These are phyloP conservation scores for Choloepus didactylus DNA, from an alignment of 2,797 vertebrate genomes.

Conservation along the genomic window DNA sequence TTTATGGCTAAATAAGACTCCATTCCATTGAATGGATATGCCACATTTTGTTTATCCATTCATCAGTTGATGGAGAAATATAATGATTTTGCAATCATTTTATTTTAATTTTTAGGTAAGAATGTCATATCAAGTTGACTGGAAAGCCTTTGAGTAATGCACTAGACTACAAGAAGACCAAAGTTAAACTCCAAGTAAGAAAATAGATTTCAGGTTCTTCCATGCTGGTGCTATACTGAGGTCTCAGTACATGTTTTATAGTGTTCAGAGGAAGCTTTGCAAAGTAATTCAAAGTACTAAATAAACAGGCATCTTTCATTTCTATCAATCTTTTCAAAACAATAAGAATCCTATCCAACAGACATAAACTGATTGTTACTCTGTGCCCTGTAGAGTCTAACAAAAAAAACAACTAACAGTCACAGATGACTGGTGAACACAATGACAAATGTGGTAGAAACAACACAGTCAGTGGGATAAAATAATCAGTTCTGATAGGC, in stretches of 20 bases:
- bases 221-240: neutral
- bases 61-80: neutral
- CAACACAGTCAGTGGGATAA: neutral
- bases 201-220: conserved; percentile 35
- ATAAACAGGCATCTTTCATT: neutral
- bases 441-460: neutral
- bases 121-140: conserved; percentile 37
- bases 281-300: conserved; percentile 43
- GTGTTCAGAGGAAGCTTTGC: conserved; percentile 1
- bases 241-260: neutral
- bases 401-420: neutral
- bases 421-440: neutral
- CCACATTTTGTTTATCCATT: neutral
- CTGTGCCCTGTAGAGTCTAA: neutral
- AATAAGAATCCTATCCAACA: neutral
- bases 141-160: conserved; percentile 2
- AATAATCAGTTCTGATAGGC: neutral
- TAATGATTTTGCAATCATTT: conserved; percentile 31
- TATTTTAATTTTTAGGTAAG: conserved; percentile 42
- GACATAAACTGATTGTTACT: neutral
- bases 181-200: conserved; percentile 31
- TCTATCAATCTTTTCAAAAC: conserved; percentile 36
- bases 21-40: neutral
- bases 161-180: conserved; percentile 5
- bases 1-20: neutral